Percentiles rank a stretch among this genome's conserved stretches.
Evolutionary conservation across 2,888 invertebrate species (phyloP).

Genomic region (Gonocerus acuteangulatus): DNA sequence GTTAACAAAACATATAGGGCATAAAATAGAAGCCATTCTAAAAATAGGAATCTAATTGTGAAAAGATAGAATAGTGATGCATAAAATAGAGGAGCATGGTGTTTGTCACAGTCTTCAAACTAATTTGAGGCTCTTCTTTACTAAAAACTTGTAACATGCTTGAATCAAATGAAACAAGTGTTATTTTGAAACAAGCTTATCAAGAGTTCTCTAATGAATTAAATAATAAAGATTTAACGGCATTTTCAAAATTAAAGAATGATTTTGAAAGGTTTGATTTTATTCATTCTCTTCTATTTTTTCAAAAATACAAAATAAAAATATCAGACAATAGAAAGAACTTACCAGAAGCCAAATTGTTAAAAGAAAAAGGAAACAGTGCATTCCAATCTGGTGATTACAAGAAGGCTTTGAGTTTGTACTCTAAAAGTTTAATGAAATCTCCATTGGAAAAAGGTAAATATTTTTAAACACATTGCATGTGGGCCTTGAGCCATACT

Average conservation of each 20-base stretch:
- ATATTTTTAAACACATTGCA: background rate
- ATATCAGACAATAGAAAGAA: constrained; percentile 5
- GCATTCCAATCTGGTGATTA: constrained; percentile 65
- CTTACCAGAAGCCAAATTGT: constrained; percentile 47
- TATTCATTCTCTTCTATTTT: background rate
- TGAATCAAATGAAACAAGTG: constrained; percentile 5
- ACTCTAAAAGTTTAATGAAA: constrained; percentile 60
- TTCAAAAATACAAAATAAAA: constrained; percentile 3
- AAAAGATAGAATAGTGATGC: background rate
- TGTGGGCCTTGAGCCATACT: background rate
- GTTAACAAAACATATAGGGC: no score
- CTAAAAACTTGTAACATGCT: constrained; percentile 3
- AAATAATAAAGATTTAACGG: constrained; percentile 49
- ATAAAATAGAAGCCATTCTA: background rate
- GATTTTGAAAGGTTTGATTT: constrained; percentile 59
- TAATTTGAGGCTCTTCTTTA: background rate
- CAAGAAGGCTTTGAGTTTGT: constrained; percentile 58
- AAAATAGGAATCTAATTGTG: constrained; percentile 22
- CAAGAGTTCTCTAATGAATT: background rate
- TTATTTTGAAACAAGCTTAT: constrained; percentile 8
- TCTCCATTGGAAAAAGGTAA: constrained; percentile 61
- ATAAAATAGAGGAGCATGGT: background rate
- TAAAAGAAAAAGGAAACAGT: constrained; percentile 64
- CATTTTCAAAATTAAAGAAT: constrained; percentile 54
- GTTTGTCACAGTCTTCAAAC: background rate